A percentile compares a stretch with the other conserved stretches of the same genome.
These are phyloP conservation scores for Sinotaia quadrata DNA, from an alignment of 2,888 invertebrate genomes.

Conservation along the genomic window DNA sequence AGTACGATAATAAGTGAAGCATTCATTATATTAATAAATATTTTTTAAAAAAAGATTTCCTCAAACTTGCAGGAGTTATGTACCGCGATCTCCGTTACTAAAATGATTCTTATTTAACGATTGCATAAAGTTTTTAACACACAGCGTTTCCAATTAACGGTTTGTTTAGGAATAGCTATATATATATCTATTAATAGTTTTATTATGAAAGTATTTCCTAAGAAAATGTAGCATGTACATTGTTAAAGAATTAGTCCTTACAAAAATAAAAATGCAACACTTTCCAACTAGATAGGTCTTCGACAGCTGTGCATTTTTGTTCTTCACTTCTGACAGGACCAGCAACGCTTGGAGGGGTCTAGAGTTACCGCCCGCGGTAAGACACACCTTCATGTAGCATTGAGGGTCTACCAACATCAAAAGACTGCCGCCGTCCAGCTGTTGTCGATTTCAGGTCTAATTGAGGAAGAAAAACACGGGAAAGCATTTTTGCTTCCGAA, in stretches of 20 bases:
- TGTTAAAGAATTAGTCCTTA: not conserved
- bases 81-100: too few relatives aligned
- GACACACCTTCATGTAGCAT: constrained; percentile 11
- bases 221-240: not conserved
- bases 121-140: too few relatives aligned
- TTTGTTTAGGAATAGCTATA: not conserved
- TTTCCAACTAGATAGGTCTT: not conserved
- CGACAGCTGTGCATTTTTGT: constrained; percentile 8
- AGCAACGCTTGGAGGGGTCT: not conserved
- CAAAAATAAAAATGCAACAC: not conserved
- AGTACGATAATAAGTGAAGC: too few relatives aligned
- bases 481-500: not conserved
- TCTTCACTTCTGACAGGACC: not conserved
- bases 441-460: constrained; percentile 13
- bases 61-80: too few relatives aligned
- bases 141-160: not conserved
- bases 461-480: constrained; percentile 14
- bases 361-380: constrained; percentile 11
- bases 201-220: not conserved
- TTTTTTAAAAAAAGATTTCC: too few relatives aligned
- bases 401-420: not conserved
- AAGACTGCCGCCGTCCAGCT: not conserved
- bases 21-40: too few relatives aligned
- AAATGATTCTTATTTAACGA: too few relatives aligned
- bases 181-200: not conserved